Evolutionary conservation across 1,140 invertebrate species (phyloP).

Genomic region (Drosophila chauvacae): DNA sequence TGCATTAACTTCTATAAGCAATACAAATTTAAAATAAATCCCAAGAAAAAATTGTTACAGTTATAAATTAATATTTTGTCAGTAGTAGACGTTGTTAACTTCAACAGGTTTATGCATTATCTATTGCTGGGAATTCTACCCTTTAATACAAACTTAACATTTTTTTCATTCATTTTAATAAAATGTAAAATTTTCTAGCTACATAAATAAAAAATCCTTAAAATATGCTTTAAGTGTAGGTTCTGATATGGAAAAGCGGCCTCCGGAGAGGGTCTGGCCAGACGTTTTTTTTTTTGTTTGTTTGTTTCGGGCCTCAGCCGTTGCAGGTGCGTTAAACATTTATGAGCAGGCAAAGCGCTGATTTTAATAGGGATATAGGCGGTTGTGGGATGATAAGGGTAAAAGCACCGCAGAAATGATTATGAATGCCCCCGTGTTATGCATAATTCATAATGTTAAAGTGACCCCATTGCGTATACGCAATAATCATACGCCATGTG

Average conservation of each 20-base stretch:
- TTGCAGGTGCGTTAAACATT: conserved; percentile 81
- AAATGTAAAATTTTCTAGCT: accelerated
- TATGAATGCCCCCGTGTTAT: conserved; percentile 64
- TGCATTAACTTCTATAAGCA: not conserved
- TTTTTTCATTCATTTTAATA: not conserved
- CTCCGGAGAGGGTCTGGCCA: not conserved
- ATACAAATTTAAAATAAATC: no score
- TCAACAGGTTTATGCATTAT: not conserved
- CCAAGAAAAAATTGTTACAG: not conserved
- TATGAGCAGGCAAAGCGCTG: conserved; percentile 59
- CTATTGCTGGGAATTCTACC: not conserved
- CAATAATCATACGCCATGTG: conserved; percentile 73
- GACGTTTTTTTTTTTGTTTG: conserved; percentile 14
- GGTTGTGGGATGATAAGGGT: not conserved
- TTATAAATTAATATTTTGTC: no score
- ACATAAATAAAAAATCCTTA: not conserved
- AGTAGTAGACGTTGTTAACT: not conserved
- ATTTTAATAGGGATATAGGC: conserved; percentile 34
- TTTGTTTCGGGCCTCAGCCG: conserved; percentile 10
- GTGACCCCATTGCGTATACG: conserved; percentile 79
- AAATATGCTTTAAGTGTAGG: conserved; percentile 3
- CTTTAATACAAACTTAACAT: no score
- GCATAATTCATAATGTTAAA: conserved; percentile 80
- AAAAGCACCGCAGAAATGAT: conserved; percentile 65
- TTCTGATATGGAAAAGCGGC: conserved; percentile 6